Evolutionary conservation across 2,797 vertebrate genomes (phyloP).

Genomic region (Sphenopsis melanotis): DNA sequence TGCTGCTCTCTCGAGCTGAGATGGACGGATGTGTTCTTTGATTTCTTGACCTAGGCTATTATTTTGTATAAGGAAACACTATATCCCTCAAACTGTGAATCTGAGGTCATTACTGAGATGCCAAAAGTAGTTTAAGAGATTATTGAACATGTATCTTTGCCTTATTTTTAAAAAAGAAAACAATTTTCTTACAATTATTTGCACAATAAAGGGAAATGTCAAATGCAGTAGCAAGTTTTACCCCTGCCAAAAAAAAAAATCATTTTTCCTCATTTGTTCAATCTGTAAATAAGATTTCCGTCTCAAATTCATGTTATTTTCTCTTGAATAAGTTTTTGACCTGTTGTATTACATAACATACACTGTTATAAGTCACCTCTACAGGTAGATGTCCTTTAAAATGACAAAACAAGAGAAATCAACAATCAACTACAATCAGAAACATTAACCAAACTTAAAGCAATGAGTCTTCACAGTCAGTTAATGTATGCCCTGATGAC

Average conservation of each 20-base stretch:
- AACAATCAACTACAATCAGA: neutral
- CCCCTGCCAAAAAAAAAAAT: neutral
- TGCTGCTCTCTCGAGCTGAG: rapidly evolving
- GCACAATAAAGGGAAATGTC: neutral
- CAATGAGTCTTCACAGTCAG: neutral
- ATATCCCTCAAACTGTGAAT: neutral
- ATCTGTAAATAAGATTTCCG: neutral
- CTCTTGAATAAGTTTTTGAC: neutral
- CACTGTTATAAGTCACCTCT: neutral
- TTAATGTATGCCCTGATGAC: neutral
- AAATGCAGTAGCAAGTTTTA: neutral
- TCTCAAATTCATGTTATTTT: neutral
- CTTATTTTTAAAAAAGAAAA: neutral
- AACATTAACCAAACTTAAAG: neutral
- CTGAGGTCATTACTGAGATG: neutral
- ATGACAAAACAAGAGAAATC: neutral
- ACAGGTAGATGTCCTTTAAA: neutral
- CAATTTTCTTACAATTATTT: neutral
- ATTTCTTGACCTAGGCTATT: neutral
- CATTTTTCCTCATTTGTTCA: neutral
- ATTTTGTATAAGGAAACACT: neutral
- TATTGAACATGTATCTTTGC: rapidly evolving
- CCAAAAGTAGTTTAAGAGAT: neutral
- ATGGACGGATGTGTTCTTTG: neutral
- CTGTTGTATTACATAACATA: neutral